Conservation (phyloP, 2,888 invertebrate species). For the Campoplex capitator region DNA sequence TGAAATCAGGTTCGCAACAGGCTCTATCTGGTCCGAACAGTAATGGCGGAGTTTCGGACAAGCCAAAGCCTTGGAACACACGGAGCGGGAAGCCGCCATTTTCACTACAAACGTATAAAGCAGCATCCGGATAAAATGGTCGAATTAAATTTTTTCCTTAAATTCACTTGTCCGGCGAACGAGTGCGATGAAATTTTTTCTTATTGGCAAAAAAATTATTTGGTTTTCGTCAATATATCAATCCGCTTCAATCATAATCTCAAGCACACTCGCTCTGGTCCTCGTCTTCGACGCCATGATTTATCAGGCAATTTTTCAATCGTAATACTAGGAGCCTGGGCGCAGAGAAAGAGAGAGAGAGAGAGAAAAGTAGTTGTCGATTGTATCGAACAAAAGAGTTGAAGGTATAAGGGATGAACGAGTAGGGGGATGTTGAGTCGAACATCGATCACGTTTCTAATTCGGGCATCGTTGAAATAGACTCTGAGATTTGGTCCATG, state of each 20-base stretch:
- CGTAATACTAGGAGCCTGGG: not conserved
- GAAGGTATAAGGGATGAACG: not conserved
- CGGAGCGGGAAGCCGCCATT: constrained; percentile 35
- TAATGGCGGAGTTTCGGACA: constrained; percentile 20
- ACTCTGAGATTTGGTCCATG: constrained; percentile 45
- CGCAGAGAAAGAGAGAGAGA: no score
- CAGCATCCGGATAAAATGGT: not conserved
- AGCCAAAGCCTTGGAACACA: constrained; percentile 28
- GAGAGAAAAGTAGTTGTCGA: constrained; percentile 2
- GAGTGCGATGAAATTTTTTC: no score
- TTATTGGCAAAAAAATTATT: no score
- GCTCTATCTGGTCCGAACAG: constrained; percentile 53
- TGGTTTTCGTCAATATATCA: no score
- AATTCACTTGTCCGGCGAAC: not conserved
- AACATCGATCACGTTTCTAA: constrained; percentile 68
- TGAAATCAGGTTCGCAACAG: constrained; percentile 67
- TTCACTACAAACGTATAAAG: not conserved
- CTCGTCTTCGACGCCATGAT: not conserved
- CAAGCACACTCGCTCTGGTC: no score
- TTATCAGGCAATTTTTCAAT: not conserved
- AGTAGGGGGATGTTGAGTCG: constrained; percentile 2
- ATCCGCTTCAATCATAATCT: no score
- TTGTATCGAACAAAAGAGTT: constrained; percentile 1
- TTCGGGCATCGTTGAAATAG: constrained; percentile 53
- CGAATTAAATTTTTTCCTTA: not conserved